Base-by-base conservation (phyloP, 2,888 invertebrate genomes). In the Chrysotoxum bicinctum region DNA sequence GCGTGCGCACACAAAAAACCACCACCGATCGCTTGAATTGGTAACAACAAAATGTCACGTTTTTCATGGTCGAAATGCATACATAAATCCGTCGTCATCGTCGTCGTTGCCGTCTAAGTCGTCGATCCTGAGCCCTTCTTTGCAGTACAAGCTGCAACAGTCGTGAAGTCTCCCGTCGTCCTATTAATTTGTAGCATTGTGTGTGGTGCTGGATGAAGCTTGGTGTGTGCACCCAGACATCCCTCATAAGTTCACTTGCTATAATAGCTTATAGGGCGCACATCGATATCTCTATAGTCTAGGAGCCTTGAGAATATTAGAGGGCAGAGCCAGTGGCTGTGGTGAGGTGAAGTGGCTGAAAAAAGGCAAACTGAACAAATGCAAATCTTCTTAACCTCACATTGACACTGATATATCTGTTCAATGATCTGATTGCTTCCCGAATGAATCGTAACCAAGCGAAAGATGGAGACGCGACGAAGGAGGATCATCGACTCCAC, bases 11-110 rank as follows among this genome's bases (percentile, higher is more conserved):
- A 66, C 35, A 66, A 68, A 26, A 43, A 43, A 40, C 45, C 14
- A 45, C 52, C 54, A 52, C 56, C 69, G 50, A 76, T 73, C 68
- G 40, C 76, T 81, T 89, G 89, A 89, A 90, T 90, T 73, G 81
- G 90, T 90, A 90, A 91, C 91, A 90, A 90, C 90, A 90, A 91
- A 91, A 90, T 91, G 91, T 91, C 91, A 91, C 91, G 91, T 91
- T 91, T 91, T 91, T 91, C 91, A 91, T 91, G 91, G 91, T 89
- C 91, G 90, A 78, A 82, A 74, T 82, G 78, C 70, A 86, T 73
- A 76, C 83, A 87, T 80, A 85, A 85, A 76, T 84, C 77, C 83
- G 68, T 86, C 68, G 82, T 62, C 79, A 45, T 76, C 32, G 56
- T 68, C 50, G 70, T 62, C 74, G 68, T 26, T 43, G 75, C 19